Evolutionary conservation across 37 sponge, comb jelly and placozoan species (phyloP).

Genomic region (Halichondria panicea): DNA sequence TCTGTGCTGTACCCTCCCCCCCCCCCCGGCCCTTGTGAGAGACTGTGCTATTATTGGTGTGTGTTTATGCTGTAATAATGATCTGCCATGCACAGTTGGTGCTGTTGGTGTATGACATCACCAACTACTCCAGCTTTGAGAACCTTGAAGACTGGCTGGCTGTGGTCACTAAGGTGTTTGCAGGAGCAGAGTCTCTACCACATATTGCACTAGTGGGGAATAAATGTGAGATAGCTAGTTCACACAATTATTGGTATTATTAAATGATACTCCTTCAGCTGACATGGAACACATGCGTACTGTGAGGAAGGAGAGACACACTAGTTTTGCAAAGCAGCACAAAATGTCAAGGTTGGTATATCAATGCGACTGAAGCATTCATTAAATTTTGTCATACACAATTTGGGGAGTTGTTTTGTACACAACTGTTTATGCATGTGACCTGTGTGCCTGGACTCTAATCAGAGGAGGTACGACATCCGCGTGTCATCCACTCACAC

Average conservation of each 20-base stretch:
- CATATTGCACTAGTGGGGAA: slow-evolving; percentile 88
- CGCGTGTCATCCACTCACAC: too few relatives aligned
- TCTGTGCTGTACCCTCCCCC: slow-evolving; percentile 5
- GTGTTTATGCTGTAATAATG: background rate
- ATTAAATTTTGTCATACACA: too few relatives aligned
- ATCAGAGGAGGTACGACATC: too few relatives aligned
- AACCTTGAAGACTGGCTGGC: slow-evolving; percentile 93
- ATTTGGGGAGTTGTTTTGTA: too few relatives aligned
- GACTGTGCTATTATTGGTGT: background rate
- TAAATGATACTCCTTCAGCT: slow-evolving; percentile 37
- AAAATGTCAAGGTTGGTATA: slow-evolving; percentile 61
- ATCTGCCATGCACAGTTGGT: slow-evolving; percentile 74
- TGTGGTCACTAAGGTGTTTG: slow-evolving; percentile 44
- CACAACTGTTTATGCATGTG: too few relatives aligned
- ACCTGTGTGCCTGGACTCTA: too few relatives aligned
- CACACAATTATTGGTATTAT: background rate
- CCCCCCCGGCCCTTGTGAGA: background rate
- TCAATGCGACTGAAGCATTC: background rate
- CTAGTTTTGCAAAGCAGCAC: slow-evolving; percentile 76
- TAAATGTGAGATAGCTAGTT: slow-evolving; percentile 64
- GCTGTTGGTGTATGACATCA: slow-evolving; percentile 94
- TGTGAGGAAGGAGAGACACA: slow-evolving; percentile 87
- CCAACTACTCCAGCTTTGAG: slow-evolving; percentile 93
- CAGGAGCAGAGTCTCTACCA: slow-evolving; percentile 39
- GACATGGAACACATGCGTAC: slow-evolving; percentile 89